phyloP scores from a whole-genome alignment of 2,113 vertebrate species.

The Oreochromis aureus region DNA sequence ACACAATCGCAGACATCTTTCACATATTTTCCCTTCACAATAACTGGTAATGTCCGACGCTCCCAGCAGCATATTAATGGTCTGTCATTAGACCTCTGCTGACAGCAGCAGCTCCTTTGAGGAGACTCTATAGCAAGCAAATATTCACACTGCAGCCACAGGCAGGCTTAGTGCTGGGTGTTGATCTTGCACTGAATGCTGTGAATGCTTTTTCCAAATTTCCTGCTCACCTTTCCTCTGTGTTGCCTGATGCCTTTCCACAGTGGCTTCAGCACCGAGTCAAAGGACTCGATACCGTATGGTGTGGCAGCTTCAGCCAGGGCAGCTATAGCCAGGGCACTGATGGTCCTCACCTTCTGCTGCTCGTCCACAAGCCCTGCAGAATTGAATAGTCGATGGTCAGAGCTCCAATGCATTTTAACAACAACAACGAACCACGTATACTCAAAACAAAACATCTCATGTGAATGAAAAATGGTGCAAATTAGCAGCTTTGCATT shows the following conservation, averaged over 20 bases:
- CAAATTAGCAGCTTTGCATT: background rate
- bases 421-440: background rate
- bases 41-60: constrained; percentile 9
- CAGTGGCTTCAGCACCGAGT: constrained; percentile 95
- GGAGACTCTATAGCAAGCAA: constrained; percentile 27
- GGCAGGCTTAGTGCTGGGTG: constrained; percentile 26
- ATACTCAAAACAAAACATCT: background rate
- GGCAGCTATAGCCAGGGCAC: constrained; percentile 95
- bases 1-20: background rate
- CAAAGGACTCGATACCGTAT: constrained; percentile 97
- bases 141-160: constrained; percentile 45
- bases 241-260: constrained; percentile 99
- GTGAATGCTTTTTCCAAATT: background rate
- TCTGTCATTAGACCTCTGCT: constrained; percentile 14
- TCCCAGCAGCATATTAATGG: background rate
- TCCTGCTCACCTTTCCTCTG: constrained; percentile 85
- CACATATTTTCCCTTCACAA: background rate
- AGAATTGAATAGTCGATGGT: background rate
- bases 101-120: constrained; percentile 12
- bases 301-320: constrained; percentile 96
- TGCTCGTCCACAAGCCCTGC: constrained; percentile 97
- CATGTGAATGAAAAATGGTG: background rate
- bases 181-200: constrained; percentile 23
- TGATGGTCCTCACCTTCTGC: constrained; percentile 98
- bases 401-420: background rate